Conservation (phyloP, 2,797 vertebrate species). For the Gallinago solitaria region DNA sequence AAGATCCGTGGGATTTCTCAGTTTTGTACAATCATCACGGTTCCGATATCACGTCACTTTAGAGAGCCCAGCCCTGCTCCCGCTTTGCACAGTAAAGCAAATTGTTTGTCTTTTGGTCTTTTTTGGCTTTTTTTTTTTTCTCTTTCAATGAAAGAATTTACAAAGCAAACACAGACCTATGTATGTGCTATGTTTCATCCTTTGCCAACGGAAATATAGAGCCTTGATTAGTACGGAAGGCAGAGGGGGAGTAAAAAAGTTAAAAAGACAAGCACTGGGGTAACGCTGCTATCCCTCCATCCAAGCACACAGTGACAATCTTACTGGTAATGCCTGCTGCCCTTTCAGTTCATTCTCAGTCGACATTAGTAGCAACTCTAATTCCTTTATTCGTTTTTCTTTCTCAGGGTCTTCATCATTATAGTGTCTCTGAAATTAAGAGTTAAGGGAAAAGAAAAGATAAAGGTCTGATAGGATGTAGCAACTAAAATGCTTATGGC, state of each 20-base stretch:
- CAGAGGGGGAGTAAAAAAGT: constrained; percentile 52
- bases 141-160: background rate
- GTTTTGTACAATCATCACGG: background rate
- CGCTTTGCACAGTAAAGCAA: background rate
- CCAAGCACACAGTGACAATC: constrained; percentile 73
- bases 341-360: constrained; percentile 98
- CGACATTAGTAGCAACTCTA: constrained; percentile 98
- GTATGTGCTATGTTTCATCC: constrained; percentile 48
- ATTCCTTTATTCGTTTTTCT: constrained; percentile 99
- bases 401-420: constrained; percentile 98
- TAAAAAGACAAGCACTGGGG: constrained; percentile 62
- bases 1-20: background rate
- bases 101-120: background rate
- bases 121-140: too few relatives aligned
- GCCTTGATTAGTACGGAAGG: constrained; percentile 41
- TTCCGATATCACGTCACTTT: background rate
- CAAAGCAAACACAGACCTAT: background rate
- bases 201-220: constrained; percentile 51
- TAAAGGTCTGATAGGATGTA: constrained; percentile 65
- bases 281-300: constrained; percentile 66
- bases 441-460: constrained; percentile 72
- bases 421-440: constrained; percentile 94
- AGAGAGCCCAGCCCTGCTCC: constrained; percentile 1
- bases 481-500: constrained; percentile 48
- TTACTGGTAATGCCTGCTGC: constrained; percentile 92